Evolutionary conservation across 1,140 invertebrate species (phyloP).

Genomic region (Drosophila quadrilineata): DNA sequence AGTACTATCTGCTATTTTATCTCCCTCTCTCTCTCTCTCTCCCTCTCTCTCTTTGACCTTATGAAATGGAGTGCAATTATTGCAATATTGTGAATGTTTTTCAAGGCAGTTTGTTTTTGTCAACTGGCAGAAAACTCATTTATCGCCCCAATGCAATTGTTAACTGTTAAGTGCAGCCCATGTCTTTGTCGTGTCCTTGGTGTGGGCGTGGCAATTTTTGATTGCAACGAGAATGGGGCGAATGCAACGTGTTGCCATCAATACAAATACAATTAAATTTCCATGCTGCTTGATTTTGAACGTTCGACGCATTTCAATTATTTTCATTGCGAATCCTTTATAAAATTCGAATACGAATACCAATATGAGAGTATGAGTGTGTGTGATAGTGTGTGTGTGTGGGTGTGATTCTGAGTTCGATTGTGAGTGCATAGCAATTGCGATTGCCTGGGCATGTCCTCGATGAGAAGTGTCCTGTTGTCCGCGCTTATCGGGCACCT

Average conservation of each 20-base stretch:
- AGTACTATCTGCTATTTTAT: no score
- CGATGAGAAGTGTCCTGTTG: conserved; percentile 1
- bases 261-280: conserved; percentile 79
- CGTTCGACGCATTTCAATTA: conserved; percentile 76
- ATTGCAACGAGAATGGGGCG: neutral
- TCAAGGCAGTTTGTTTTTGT: conserved; percentile 35
- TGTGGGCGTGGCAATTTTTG: neutral
- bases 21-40: neutral
- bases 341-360: no score
- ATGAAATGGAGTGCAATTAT: conserved; percentile 4
- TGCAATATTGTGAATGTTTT: conserved; percentile 14
- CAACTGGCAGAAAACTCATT: conserved; percentile 43
- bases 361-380: no score
- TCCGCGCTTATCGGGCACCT: conserved; percentile 40
- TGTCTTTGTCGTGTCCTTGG: conserved; percentile 20
- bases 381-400: no score
- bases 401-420: no score
- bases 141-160: conserved; percentile 39
- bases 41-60: neutral
- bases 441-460: conserved; percentile 18
- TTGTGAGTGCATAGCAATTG: conserved; percentile 50
- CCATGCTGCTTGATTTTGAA: conserved; percentile 77
- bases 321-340: conserved; percentile 74
- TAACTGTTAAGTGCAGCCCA: no score
- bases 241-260: conserved; percentile 33